These are phyloP conservation scores for Gobio occitaniae DNA, from an alignment of 2,797 vertebrate genomes.

Conservation along the genomic window DNA sequence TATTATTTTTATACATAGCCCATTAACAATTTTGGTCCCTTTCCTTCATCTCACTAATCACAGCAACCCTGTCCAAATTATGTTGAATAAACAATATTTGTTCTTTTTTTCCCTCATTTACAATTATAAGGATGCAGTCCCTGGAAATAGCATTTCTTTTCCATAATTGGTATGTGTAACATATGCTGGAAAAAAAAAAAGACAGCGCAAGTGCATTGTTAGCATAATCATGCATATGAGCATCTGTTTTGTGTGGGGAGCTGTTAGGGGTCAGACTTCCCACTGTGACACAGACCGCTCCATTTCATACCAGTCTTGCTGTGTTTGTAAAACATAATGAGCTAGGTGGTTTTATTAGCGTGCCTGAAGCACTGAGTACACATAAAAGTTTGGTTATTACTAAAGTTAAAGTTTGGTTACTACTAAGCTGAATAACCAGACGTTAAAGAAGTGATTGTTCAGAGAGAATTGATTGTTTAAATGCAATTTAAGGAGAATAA, in stretches of 20 bases:
- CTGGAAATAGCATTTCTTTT: conserved; percentile 11
- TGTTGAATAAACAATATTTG: not conserved
- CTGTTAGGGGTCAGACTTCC: conserved; percentile 30
- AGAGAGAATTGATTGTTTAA: not conserved
- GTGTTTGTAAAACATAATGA: conserved; percentile 45
- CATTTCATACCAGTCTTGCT: not conserved
- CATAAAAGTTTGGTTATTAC: not conserved
- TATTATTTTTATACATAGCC: not conserved
- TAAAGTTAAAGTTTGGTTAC: not conserved
- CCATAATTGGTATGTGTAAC: conserved; percentile 32
- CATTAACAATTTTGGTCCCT: not conserved
- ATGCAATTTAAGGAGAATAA: not conserved
- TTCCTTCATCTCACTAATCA: not conserved
- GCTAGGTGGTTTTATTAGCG: conserved; percentile 57
- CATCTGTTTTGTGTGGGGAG: conserved; percentile 33
- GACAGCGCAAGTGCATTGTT: conserved; percentile 35
- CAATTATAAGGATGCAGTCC: not conserved
- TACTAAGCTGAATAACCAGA: not conserved
- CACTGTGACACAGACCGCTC: conserved; percentile 25
- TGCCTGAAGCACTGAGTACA: conserved; percentile 17
- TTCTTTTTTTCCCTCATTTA: not conserved
- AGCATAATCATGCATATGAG: conserved; percentile 41
- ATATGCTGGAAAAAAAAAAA: conserved; percentile 34
- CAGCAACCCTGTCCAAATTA: not conserved
- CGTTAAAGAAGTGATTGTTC: not conserved